Conservation (phyloP, 1,140 invertebrate genomes). For the Paraescarpia echinospica region DNA sequence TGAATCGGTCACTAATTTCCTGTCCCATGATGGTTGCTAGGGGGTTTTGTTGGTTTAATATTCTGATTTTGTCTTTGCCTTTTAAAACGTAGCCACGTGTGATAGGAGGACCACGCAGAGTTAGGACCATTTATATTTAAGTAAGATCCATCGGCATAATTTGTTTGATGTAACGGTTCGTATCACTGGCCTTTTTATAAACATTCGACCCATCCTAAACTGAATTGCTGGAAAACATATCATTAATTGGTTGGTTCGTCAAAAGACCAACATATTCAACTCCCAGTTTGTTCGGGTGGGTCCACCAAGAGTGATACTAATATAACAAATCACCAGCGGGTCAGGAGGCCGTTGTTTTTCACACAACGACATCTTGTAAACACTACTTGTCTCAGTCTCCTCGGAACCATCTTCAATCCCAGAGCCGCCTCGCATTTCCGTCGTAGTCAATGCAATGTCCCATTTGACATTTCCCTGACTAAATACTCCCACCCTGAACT, state of each 20-base stretch:
- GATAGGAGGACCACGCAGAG: neutral
- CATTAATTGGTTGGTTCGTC: neutral
- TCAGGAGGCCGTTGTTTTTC: neutral
- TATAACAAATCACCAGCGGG: neutral
- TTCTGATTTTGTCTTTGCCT: neutral
- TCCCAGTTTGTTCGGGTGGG: too few relatives aligned
- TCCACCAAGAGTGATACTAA: neutral
- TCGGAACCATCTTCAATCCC: neutral
- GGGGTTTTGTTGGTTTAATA: neutral
- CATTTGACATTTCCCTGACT: neutral
- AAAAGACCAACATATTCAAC: neutral
- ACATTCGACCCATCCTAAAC: neutral
- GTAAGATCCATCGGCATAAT: too few relatives aligned
- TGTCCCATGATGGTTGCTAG: too few relatives aligned
- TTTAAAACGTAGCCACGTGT: neutral
- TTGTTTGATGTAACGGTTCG: too few relatives aligned
- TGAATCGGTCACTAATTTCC: neutral
- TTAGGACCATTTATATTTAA: too few relatives aligned
- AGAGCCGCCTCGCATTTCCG: neutral
- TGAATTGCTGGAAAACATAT: neutral
- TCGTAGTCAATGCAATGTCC: neutral
- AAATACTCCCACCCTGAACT: neutral
- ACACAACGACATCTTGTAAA: neutral
- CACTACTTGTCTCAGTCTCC: neutral
- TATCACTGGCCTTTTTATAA: too few relatives aligned